Base-by-base conservation (phyloP, 1,140 invertebrate species). In the Sweltsa coloradensis region DNA sequence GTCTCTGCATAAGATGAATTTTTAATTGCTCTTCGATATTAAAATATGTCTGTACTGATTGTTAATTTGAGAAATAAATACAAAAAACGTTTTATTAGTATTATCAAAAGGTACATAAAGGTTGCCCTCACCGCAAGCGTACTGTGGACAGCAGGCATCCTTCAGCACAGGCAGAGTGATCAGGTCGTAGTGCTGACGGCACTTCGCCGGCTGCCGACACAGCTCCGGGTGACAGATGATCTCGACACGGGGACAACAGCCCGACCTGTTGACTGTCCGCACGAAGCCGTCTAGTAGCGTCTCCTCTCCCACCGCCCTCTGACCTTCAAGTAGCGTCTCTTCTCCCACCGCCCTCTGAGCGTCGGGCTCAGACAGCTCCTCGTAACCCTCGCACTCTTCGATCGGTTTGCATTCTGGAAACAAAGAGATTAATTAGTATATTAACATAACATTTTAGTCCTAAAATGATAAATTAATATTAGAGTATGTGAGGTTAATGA, bases 241-340 rank as follows among this genome's bases (percentile, higher is more conserved):
- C 26, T 70, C 60, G 2, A 70, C 63, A 18, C 65, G 66, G 1
- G 80, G 76, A 57, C 85, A 89, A 58, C 85, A 89, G 2, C 81
- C 82, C 25, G 68, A 68, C 16, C 61, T 63, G 55, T 82, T 71
- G 0, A 75, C 58, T 1, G 71, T 55, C 0, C 68, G 60, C 24
- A 72, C 62, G 55, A 80, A 74, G 5, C 85, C 85, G 11, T 16
- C 16, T 24, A 75, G 69, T 44, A 76, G 63, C 13, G 78, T 43
- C 31, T 52, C 42, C 5, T 60, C 53, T 66, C 18, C 40, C 21
- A 16, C 19, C 7, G 14, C 5, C 14, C n/a, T 31, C 13, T 14
- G 26, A 24, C 22, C 23, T 23, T n/a, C 42, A 26, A 14, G 25
- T 7, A 25, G 31, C 1, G 31, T 14, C 16, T 18, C 13, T 11